Percentiles rank a stretch among this genome's conserved stretches.
phyloP scores from a whole-genome alignment of 2,797 vertebrate species.

The Brachyrhaphis roseni region DNA sequence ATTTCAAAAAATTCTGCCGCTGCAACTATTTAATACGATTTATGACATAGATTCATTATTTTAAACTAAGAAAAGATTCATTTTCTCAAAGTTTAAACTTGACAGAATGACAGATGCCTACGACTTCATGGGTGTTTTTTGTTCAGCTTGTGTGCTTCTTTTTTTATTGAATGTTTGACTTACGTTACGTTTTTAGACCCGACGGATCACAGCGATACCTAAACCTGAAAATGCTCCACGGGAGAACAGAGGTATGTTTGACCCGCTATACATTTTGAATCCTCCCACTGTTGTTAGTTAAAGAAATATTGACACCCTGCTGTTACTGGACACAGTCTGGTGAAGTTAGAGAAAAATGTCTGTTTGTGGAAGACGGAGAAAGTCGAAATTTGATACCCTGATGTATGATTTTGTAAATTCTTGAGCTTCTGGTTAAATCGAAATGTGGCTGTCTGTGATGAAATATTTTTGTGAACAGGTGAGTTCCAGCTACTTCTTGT shows the following conservation, averaged over 20 bases:
- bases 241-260: conserved; percentile 90
- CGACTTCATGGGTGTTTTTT: neutral
- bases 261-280: neutral
- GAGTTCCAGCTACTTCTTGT: too few relatives aligned
- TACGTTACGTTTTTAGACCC: conserved; percentile 77
- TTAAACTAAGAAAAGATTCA: neutral
- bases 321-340: neutral
- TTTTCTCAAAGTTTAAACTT: neutral
- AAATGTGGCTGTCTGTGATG: neutral
- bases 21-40: neutral
- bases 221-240: conserved; percentile 88
- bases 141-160: neutral
- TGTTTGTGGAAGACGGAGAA: neutral
- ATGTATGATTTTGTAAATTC: neutral
- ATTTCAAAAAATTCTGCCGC: neutral
- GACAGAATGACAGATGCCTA: neutral
- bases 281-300: neutral
- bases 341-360: neutral
- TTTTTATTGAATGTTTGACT: neutral
- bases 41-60: neutral
- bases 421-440: neutral
- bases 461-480: neutral
- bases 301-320: neutral
- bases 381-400: neutral
- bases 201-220: conserved; percentile 80